These are phyloP conservation scores for Beaufortia kweichowensis DNA, from an alignment of 2,113 vertebrate species.

Conservation along the genomic window DNA sequence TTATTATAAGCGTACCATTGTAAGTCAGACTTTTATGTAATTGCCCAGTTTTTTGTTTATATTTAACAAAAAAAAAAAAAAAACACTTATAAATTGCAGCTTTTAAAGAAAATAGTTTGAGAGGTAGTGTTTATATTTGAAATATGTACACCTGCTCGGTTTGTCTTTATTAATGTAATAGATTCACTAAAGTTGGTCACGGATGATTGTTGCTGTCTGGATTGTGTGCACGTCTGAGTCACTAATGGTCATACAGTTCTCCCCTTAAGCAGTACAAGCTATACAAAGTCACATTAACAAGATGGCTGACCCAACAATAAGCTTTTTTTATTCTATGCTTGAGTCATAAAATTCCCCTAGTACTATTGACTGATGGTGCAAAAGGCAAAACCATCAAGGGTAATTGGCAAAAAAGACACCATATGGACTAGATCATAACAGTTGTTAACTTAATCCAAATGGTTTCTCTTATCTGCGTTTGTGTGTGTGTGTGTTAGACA, in stretches of 20 bases:
- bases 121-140: not conserved
- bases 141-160: not conserved
- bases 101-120: not conserved
- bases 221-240: not conserved
- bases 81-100: too few relatives aligned
- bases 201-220: constrained; percentile 4
- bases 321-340: constrained; percentile 17
- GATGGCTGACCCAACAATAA: constrained; percentile 27
- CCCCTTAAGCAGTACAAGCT: constrained; percentile 8
- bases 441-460: constrained; percentile 30
- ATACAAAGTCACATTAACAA: constrained; percentile 18
- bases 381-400: constrained; percentile 23
- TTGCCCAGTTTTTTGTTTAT: too few relatives aligned
- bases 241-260: constrained; percentile 21
- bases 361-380: constrained; percentile 19
- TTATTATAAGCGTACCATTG: too few relatives aligned
- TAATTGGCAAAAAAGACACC: constrained; percentile 36
- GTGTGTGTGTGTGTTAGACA: not conserved
- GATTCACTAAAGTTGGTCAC: not conserved
- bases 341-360: constrained; percentile 8
- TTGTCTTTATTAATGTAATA: constrained; percentile 18
- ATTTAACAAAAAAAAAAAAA: too few relatives aligned
- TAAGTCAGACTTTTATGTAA: too few relatives aligned
- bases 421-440: constrained; percentile 28
- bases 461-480: constrained; percentile 11